Evolutionary conservation across 2,888 invertebrate genomes (phyloP).

Genomic region (Sminthurinus aureus): DNA sequence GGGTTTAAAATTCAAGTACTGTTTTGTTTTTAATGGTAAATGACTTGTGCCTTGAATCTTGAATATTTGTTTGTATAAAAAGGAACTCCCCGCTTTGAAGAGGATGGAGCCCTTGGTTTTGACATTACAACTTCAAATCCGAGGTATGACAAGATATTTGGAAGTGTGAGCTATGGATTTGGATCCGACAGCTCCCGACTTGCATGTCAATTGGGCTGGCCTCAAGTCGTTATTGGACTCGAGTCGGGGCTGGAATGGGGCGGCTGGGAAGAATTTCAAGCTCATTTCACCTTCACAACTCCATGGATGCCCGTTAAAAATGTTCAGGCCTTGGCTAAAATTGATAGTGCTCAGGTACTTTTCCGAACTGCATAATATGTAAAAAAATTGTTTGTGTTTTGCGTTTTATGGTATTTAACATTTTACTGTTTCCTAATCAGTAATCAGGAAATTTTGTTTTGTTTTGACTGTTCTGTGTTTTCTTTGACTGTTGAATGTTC

Average conservation of each 20-base stretch:
- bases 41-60: not conserved
- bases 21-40: not conserved
- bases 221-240: slow-evolving; percentile 57
- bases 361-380: not conserved
- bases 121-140: slow-evolving; percentile 59
- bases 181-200: slow-evolving; percentile 57
- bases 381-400: too few relatives aligned
- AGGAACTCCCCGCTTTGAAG: slow-evolving; percentile 59
- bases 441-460: too few relatives aligned
- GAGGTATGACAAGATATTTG: slow-evolving; percentile 60
- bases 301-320: slow-evolving; percentile 59
- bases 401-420: too few relatives aligned
- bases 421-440: too few relatives aligned
- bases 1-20: not conserved
- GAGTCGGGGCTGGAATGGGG: slow-evolving; percentile 57
- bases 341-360: slow-evolving; percentile 58
- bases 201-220: slow-evolving; percentile 60
- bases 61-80: not conserved
- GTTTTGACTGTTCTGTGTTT: too few relatives aligned
- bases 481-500: not conserved
- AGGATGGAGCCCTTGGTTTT: slow-evolving; percentile 58
- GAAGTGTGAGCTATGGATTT: slow-evolving; percentile 59
- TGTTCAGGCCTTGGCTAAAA: slow-evolving; percentile 57
- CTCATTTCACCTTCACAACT: slow-evolving; percentile 55
- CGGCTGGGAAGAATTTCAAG: slow-evolving; percentile 59